Conservation (phyloP, 2,113 vertebrate species). For the Trematomus loennbergii region DNA sequence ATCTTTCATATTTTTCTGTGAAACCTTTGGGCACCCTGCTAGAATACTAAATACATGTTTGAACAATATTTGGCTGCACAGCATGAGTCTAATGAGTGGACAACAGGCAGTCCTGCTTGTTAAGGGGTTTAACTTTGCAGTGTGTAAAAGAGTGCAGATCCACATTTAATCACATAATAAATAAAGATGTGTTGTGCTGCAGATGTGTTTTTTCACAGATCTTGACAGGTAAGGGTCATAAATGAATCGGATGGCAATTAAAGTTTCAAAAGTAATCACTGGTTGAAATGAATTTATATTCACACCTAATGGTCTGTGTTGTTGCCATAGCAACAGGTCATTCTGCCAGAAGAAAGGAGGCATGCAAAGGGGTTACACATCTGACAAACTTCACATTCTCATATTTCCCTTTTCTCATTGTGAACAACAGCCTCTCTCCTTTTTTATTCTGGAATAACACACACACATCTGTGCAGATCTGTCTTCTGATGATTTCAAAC, state of each 20-base stretch:
- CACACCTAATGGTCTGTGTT: constrained; percentile 30
- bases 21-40: background rate
- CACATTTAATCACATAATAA: constrained; percentile 10
- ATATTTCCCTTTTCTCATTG: background rate
- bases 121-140: constrained; percentile 2
- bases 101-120: constrained; percentile 6
- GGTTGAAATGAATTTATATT: constrained; percentile 48
- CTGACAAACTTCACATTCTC: constrained; percentile 42
- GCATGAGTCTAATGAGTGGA: background rate
- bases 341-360: constrained; percentile 27
- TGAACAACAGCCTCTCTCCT: constrained; percentile 9
- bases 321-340: constrained; percentile 75
- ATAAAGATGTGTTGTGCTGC: constrained; percentile 8
- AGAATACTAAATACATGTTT: background rate
- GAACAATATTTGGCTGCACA: background rate
- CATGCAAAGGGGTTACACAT: constrained; percentile 34
- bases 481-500: constrained; percentile 50
- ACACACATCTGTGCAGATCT: constrained; percentile 24
- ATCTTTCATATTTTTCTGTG: background rate
- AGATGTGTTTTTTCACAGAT: constrained; percentile 14
- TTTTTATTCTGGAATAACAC: constrained; percentile 1
- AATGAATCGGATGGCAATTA: constrained; percentile 19
- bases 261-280: constrained; percentile 50
- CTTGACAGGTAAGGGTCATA: background rate
- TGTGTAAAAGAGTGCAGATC: background rate